These are phyloP conservation scores for Bellardia bayeri DNA, from an alignment of 2,888 invertebrate species.

Conservation along the genomic window DNA sequence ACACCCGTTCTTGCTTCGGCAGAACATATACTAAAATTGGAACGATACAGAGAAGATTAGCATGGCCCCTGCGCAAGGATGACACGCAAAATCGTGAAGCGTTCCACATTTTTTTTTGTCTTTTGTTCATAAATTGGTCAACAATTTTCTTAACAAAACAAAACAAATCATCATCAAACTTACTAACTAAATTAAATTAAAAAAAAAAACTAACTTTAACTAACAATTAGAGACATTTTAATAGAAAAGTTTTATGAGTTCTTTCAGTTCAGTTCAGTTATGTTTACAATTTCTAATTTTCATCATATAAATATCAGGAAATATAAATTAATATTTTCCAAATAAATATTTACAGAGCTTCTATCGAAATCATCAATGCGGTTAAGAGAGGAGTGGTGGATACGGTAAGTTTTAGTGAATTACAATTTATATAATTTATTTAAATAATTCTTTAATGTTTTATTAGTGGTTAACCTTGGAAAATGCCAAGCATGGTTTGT, in stretches of 20 bases:
- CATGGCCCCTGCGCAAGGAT: conserved; percentile 97
- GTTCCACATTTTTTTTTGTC: conserved; percentile 85
- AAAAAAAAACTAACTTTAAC: background rate
- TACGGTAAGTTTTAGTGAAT: conserved; percentile 86
- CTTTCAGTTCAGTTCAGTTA: conserved; percentile 12
- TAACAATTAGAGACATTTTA: conserved; percentile 62
- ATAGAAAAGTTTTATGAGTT: conserved; percentile 24
- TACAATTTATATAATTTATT: background rate
- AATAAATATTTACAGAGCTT: conserved; percentile 85
- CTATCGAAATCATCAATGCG: conserved; percentile 89
- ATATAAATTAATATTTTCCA: background rate
- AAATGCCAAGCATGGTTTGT: conserved; percentile 96
- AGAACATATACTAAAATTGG: conserved; percentile 94
- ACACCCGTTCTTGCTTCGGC: conserved; percentile 88
- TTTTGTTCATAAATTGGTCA: background rate
- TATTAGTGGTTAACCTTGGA: conserved; percentile 96
- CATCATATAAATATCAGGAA: background rate
- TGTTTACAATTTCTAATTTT: background rate
- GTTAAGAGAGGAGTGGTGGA: conserved; percentile 90
- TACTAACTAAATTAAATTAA: conserved; percentile 10
- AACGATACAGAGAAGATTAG: conserved; percentile 97
- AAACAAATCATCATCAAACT: background rate
- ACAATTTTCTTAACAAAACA: background rate
- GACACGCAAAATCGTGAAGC: conserved; percentile 97
- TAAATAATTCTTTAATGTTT: background rate